Evolutionary conservation across 2,797 vertebrate species (phyloP).

Genomic region (Danio aesculapii): DNA sequence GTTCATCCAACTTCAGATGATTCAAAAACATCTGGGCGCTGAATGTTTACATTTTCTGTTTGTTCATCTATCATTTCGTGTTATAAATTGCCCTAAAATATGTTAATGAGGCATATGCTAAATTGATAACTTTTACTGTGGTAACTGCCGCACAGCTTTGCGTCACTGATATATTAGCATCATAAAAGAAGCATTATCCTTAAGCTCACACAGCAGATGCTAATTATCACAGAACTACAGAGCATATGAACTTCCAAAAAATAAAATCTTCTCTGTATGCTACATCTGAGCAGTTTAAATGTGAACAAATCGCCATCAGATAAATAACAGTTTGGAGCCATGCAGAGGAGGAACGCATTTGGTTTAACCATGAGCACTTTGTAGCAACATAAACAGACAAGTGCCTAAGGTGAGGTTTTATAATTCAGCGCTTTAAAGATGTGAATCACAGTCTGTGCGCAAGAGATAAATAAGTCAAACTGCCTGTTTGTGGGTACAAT

Average conservation of each 20-base stretch:
- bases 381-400: slow-evolving; percentile 74
- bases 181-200: slow-evolving; percentile 73
- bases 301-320: not conserved
- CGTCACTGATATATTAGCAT: slow-evolving; percentile 70
- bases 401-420: slow-evolving; percentile 71
- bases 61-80: slow-evolving; percentile 19
- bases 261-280: not conserved
- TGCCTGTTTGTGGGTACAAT: not conserved
- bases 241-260: slow-evolving; percentile 65
- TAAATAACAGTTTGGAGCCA: not conserved
- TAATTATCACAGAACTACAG: slow-evolving; percentile 66
- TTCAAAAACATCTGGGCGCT: not conserved
- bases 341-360: slow-evolving; percentile 15
- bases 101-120: slow-evolving; percentile 75
- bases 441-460: slow-evolving; percentile 45
- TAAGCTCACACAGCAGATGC: slow-evolving; percentile 60
- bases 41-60: slow-evolving; percentile 13
- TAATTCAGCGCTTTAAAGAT: slow-evolving; percentile 67
- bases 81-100: slow-evolving; percentile 60
- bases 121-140: slow-evolving; percentile 66
- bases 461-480: slow-evolving; percentile 57
- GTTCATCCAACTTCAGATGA: not conserved
- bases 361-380: slow-evolving; percentile 65
- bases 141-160: slow-evolving; percentile 63
- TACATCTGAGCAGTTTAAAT: slow-evolving; percentile 3